Evolutionary conservation across 2,797 vertebrate genomes (phyloP).

Genomic region (Salmo trutta): DNA sequence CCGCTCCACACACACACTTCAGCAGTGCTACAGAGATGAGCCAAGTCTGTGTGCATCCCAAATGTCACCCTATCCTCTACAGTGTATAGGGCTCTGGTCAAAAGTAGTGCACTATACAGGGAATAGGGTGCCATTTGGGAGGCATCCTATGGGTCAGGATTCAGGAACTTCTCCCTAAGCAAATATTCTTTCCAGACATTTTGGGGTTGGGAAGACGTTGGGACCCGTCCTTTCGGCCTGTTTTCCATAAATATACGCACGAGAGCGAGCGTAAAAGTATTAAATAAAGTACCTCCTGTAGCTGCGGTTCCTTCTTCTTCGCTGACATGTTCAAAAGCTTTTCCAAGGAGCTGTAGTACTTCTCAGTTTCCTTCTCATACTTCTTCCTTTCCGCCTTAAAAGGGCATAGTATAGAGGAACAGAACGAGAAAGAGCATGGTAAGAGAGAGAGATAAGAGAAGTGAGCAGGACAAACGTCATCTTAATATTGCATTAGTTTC

Average conservation of each 20-base stretch:
- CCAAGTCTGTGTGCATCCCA: slow-evolving; percentile 12
- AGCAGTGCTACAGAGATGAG: slow-evolving; percentile 32
- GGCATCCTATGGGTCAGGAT: background rate
- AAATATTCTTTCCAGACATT: slow-evolving; percentile 19
- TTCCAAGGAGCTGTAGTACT: slow-evolving; percentile 94
- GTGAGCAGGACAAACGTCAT: background rate
- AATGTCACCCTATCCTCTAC: slow-evolving; percentile 3
- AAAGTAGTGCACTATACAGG: background rate
- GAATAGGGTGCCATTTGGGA: background rate
- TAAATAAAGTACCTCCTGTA: slow-evolving; percentile 87
- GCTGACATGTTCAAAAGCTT: slow-evolving; percentile 95
- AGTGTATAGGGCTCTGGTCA: background rate
- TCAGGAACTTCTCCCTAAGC: slow-evolving; percentile 20
- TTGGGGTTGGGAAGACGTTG: slow-evolving; percentile 1
- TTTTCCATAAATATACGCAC: background rate
- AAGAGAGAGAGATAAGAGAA: background rate
- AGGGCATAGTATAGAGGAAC: slow-evolving; percentile 8
- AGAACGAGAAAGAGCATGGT: background rate
- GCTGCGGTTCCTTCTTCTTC: slow-evolving; percentile 97
- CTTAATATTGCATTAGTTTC: background rate
- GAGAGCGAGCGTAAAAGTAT: slow-evolving; percentile 3
- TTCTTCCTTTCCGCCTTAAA: slow-evolving; percentile 92
- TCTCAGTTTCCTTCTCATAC: slow-evolving; percentile 98
- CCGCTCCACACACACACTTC: slow-evolving; percentile 26
- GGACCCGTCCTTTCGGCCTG: background rate